phyloP scores from a whole-genome alignment of 1,140 invertebrate genomes.

The Drosophila nigrodunni region DNA sequence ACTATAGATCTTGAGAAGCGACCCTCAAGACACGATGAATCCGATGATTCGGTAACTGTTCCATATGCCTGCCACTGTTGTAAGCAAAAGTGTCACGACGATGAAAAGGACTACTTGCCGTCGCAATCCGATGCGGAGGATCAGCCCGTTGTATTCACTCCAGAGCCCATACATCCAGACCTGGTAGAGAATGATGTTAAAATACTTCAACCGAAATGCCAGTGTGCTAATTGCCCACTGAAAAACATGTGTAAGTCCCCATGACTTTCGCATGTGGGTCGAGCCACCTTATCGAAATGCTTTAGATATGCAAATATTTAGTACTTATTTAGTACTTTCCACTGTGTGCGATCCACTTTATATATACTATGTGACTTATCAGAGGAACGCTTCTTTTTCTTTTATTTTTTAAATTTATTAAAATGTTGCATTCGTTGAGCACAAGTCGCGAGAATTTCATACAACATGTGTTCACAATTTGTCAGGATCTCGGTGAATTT shows the following conservation, averaged over 20 bases:
- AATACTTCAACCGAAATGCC: conserved; percentile 57
- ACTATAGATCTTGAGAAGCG: background rate
- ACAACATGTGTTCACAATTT: conserved; percentile 67
- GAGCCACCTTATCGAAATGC: conserved; percentile 67
- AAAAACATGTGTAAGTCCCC: conserved; percentile 75
- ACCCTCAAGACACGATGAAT: background rate
- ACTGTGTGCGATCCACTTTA: conserved; percentile 13
- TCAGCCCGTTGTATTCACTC: conserved; percentile 30
- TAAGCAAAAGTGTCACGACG: conserved; percentile 37
- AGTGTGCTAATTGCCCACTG: conserved; percentile 77
- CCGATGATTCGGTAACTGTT: conserved; percentile 31
- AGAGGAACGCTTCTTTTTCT: background rate
- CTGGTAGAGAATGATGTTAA: conserved; percentile 53
- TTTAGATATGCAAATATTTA: conserved; percentile 67
- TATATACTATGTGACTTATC: background rate
- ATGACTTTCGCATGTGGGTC: background rate
- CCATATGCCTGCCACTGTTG: conserved; percentile 58
- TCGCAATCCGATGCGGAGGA: conserved; percentile 38
- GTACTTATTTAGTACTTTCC: conserved; percentile 16
- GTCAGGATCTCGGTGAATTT: conserved; percentile 59
- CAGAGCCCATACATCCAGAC: conserved; percentile 22
- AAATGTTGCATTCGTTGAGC: conserved; percentile 55
- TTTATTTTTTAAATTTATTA: conserved; percentile 17
- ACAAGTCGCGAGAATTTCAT: conserved; percentile 59
- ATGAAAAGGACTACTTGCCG: conserved; percentile 44